phyloP scores from a whole-genome alignment of 2,797 vertebrate genomes.

The Bucorvus abyssinicus region DNA sequence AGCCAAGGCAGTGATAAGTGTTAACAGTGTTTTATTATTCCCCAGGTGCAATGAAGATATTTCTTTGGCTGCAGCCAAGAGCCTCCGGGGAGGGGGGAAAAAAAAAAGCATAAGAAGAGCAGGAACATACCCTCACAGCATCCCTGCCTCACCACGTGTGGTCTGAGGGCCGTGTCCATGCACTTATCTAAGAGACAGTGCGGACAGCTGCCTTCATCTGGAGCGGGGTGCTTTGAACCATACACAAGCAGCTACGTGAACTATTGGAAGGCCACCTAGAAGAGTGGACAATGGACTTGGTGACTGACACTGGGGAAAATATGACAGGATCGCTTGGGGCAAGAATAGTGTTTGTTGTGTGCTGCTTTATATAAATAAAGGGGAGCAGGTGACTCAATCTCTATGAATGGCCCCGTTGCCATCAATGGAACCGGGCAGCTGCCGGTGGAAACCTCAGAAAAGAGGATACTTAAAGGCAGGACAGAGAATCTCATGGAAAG shows the following conservation, averaged over 20 bases:
- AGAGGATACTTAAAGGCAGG: neutral
- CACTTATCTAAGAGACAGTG: too few species aligned
- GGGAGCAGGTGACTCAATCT: neutral
- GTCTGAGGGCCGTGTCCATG: neutral
- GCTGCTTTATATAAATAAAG: neutral
- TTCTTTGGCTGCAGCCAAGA: neutral
- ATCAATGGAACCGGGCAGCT: neutral
- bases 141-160: neutral
- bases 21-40: conserved; percentile 15
- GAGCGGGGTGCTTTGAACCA: neutral
- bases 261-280: neutral
- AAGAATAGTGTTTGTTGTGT: neutral
- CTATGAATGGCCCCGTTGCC: neutral
- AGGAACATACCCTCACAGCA: neutral
- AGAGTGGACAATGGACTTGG: neutral
- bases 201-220: neutral
- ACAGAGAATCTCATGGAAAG: neutral
- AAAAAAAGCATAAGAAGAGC: neutral
- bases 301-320: neutral
- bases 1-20: neutral
- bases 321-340: neutral
- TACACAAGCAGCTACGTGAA: neutral
- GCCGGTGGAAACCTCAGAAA: neutral
- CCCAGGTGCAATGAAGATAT: neutral
- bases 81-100: neutral